These are phyloP conservation scores for Pipistrellus pygmaeus DNA, from an alignment of 2,797 vertebrate genomes.

Conservation along the genomic window DNA sequence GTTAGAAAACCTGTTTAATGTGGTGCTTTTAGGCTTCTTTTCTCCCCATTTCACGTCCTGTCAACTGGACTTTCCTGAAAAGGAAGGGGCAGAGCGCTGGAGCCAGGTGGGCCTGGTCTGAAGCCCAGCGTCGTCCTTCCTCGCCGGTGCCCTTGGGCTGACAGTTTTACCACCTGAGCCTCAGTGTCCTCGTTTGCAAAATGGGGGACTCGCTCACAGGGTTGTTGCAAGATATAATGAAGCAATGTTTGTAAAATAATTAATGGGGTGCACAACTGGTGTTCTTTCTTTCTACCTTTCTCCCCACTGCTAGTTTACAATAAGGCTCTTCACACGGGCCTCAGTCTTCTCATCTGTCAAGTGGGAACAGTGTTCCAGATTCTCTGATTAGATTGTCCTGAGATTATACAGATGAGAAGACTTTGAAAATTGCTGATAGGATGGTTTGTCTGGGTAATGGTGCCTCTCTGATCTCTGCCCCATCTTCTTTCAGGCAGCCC, in stretches of 20 bases:
- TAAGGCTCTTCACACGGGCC: not conserved
- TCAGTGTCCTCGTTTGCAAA: not conserved
- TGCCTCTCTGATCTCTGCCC: conserved; percentile 50
- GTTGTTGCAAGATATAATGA: not conserved
- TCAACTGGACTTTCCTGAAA: not conserved
- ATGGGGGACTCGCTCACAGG: not conserved
- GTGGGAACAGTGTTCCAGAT: not conserved
- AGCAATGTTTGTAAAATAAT: not conserved
- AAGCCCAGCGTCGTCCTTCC: not conserved
- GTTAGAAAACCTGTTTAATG: not conserved
- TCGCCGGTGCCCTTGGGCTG: not conserved
- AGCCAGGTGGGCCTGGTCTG: not conserved
- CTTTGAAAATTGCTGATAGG: not conserved
- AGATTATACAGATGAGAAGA: not conserved
- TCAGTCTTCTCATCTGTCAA: conserved; percentile 12
- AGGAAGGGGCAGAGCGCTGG: not conserved
- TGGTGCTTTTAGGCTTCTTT: not conserved
- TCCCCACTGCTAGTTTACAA: not conserved
- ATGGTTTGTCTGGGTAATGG: not conserved
- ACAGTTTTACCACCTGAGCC: not conserved
- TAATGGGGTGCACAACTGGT: not conserved
- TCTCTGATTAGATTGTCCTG: not conserved
- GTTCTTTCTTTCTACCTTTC: conserved; percentile 7
- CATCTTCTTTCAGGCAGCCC: conserved; percentile 87
- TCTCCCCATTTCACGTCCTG: not conserved